Conservation (phyloP, 2,113 vertebrate genomes). For the Siphamia tubifer region DNA sequence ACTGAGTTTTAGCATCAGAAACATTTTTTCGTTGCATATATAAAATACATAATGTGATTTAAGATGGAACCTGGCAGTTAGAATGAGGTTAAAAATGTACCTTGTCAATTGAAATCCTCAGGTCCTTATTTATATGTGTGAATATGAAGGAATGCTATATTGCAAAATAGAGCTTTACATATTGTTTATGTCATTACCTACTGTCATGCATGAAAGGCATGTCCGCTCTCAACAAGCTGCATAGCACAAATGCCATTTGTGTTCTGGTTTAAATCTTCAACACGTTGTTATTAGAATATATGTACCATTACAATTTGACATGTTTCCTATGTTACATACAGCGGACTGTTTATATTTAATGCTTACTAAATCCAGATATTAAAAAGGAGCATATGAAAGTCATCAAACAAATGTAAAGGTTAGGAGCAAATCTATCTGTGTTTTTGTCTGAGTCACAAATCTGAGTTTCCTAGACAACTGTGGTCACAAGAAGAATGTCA, state of each 20-base stretch:
- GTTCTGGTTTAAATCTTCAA: constrained; percentile 16
- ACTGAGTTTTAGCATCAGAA: not conserved
- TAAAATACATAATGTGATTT: not conserved
- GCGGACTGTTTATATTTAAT: no score
- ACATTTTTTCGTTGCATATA: not conserved
- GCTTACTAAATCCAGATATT: not conserved
- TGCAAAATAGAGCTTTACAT: not conserved
- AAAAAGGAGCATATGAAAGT: not conserved
- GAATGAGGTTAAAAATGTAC: not conserved
- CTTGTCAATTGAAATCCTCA: not conserved
- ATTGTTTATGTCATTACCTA: not conserved
- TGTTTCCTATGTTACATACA: not conserved
- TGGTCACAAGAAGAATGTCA: not conserved
- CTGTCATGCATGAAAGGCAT: not conserved
- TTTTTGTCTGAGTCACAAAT: not conserved
- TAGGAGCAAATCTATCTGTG: not conserved
- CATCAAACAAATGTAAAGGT: not conserved
- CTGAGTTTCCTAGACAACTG: not conserved
- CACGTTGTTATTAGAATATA: constrained; percentile 1
- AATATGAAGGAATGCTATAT: not conserved
- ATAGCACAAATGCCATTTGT: not conserved
- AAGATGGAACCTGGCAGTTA: not conserved
- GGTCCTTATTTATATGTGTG: not conserved
- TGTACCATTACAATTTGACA: not conserved
- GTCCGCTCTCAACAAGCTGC: not conserved